Conservation (phyloP, 2,113 vertebrate genomes). For the Bos indicus region DNA sequence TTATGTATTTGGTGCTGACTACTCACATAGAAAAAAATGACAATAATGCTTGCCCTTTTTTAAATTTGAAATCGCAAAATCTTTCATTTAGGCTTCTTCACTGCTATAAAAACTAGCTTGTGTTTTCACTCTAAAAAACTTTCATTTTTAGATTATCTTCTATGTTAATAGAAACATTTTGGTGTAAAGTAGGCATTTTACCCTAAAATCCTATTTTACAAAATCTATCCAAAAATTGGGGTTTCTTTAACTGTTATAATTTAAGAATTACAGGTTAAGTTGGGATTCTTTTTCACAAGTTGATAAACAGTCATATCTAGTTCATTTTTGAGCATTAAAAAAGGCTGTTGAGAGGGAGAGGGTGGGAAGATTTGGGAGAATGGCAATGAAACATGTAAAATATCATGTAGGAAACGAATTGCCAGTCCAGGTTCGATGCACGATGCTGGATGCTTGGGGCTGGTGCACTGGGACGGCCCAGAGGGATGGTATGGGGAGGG, state of each 20-base stretch:
- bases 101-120: not conserved
- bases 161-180: conserved; percentile 1
- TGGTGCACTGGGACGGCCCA: too few relatives aligned
- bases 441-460: too few relatives aligned
- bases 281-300: not conserved
- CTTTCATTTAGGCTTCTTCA: not conserved
- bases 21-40: not conserved
- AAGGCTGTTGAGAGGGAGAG: not conserved
- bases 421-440: too few relatives aligned
- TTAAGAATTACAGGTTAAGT: not conserved
- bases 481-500: too few relatives aligned
- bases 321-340: not conserved
- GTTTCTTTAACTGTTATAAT: not conserved
- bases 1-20: not conserved
- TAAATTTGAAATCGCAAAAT: not conserved
- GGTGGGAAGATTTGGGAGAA: too few relatives aligned
- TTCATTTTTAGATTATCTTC: not conserved
- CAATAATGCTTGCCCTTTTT: not conserved
- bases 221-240: not conserved
- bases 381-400: too few relatives aligned
- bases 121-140: not conserved
- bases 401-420: too few relatives aligned
- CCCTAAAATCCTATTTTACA: not conserved
- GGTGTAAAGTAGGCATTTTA: not conserved
- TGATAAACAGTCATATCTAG: not conserved